Evolutionary conservation across 2,888 invertebrate genomes (phyloP).

Genomic region (Synanthedon tipuliformis): DNA sequence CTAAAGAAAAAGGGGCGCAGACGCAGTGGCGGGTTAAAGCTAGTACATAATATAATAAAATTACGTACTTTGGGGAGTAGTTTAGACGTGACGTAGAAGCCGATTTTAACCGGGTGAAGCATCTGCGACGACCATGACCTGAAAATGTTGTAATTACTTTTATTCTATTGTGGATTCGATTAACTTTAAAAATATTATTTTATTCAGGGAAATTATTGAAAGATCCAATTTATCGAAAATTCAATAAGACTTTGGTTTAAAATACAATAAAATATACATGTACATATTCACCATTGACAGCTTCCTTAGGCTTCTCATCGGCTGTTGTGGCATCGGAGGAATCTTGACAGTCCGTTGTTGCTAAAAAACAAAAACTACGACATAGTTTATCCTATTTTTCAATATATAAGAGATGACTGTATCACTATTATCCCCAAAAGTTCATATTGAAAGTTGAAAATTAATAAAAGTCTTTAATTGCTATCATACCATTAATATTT

Average conservation of each 20-base stretch:
- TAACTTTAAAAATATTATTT: no score
- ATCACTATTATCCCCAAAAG: no score
- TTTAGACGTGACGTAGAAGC: constrained; percentile 78
- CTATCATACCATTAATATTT: no score
- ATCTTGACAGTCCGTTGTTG: constrained; percentile 62
- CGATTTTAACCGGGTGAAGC: constrained; percentile 78
- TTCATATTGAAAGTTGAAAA: no score
- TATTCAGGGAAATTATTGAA: background rate
- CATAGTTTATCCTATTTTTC: no score
- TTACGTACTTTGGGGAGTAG: constrained; percentile 66
- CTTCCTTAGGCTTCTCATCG: constrained; percentile 56
- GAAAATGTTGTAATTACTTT: constrained; percentile 4
- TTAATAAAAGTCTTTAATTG: no score
- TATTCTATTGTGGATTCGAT: no score
- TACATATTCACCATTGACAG: constrained; percentile 34
- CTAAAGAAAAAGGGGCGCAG: no score
- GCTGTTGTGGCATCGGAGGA: constrained; percentile 69
- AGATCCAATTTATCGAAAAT: background rate
- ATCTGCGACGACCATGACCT: constrained; percentile 73
- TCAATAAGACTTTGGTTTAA: background rate
- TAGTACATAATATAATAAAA: background rate
- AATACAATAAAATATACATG: constrained; percentile 3
- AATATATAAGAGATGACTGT: no score
- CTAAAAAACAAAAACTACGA: no score
- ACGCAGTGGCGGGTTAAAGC: no score